phyloP scores from a whole-genome alignment of 1,140 invertebrate species.

The Nasonia giraulti region DNA sequence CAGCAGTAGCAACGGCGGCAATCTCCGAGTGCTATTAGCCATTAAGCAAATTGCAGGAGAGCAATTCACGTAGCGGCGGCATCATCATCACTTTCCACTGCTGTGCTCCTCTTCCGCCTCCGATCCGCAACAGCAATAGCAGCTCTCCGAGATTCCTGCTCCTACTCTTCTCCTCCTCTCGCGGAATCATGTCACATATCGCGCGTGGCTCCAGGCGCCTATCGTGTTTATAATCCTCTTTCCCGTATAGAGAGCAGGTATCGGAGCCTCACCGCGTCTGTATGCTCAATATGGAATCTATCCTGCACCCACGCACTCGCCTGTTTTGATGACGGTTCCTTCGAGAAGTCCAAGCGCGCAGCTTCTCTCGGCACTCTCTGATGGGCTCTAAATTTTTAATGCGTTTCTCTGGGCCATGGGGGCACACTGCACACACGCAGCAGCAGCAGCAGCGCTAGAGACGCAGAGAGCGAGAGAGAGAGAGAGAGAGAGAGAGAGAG shows the following conservation, averaged over 20 bases:
- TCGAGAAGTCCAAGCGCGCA: not conserved
- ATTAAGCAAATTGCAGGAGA: constrained; percentile 39
- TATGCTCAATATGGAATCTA: not conserved
- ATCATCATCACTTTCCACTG: not conserved
- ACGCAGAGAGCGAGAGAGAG: constrained; percentile 5
- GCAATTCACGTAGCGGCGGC: not conserved
- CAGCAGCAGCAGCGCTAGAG: not conserved
- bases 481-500: not conserved
- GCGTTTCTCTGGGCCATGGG: constrained; percentile 50
- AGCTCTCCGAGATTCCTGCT: constrained; percentile 8
- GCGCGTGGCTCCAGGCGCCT: constrained; percentile 15
- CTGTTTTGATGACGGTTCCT: constrained; percentile 1
- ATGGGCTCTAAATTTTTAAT: constrained; percentile 44
- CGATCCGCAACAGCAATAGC: not conserved
- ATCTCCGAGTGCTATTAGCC: constrained; percentile 24
- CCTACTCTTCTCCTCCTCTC: constrained; percentile 9
- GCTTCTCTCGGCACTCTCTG: not conserved
- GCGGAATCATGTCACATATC: constrained; percentile 36
- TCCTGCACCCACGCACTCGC: not conserved
- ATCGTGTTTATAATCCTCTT: not conserved
- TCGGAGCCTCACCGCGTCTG: not conserved
- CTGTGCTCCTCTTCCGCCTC: constrained; percentile 8
- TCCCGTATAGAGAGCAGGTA: not conserved
- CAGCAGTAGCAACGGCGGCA: not conserved
- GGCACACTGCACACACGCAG: constrained; percentile 23